Base-by-base conservation (phyloP, 1,140 invertebrate genomes). In the Philaenus spumarius region DNA sequence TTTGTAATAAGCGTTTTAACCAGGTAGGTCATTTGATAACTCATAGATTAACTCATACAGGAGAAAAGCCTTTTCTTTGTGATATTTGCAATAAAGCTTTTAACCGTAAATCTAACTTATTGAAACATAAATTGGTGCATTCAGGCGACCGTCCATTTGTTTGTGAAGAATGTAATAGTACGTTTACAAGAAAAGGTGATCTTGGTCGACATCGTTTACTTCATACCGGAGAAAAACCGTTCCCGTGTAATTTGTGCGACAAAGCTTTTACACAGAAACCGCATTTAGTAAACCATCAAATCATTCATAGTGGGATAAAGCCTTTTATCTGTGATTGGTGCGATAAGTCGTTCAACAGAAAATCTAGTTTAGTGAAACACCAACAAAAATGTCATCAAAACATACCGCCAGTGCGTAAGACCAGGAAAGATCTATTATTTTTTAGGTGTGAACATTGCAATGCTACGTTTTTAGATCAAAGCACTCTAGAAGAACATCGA, bases 271-370 rank as follows among this genome's bases (percentile, higher is more conserved):
- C 72, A 68, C 70, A 68, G 50, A 61, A 63, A 51, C 64, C 64
- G 22, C 59, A 66, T 57, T 34, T 72, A 34, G 60, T 62, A 15
- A 66, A 62, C 14, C 70, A 71, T 60, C 45, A 55, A 37, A 39
- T 65, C 12, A 79, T 78, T 19, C 81, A 83, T 66, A 82, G 82
- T 0, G 84, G 84, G 3, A 80, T 82, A 62, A 81, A 82, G 19
- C 77, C 77, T 0, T 74, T 75, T 79, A 69, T 72, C 37, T 83
- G 82, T 64, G 71, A 76, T 22, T 74, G 78, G 46, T 84, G 82
- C 66, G 74, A 75, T 40, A 66, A 63, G 47, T 61, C 60, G 1
- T 68, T 68, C 34, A 67, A 55, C 15, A 65, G 64, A 23, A 62
- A 59, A 20, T 62, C 61, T 6, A 59, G 62, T n/a, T 55, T 68